These are phyloP conservation scores for Ciconia maguari DNA, from an alignment of 2,113 vertebrate species.

Conservation along the genomic window DNA sequence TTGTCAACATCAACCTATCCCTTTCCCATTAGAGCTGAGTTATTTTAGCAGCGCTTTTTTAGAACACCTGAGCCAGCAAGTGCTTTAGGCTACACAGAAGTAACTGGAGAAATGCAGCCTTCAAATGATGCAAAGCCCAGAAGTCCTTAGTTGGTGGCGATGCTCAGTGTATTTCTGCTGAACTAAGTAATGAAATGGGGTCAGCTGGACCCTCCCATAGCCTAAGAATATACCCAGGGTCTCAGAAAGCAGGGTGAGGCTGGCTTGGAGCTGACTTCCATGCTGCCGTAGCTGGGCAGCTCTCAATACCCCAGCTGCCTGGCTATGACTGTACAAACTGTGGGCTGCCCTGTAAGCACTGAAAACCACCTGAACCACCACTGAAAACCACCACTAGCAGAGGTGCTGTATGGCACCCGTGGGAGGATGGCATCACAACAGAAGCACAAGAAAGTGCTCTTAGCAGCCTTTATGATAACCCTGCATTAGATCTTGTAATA, in stretches of 20 bases:
- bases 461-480: not conserved
- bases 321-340: not conserved
- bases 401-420: not conserved
- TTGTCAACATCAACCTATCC: not conserved
- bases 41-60: not conserved
- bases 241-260: fast-evolving
- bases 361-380: not conserved
- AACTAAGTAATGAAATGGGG: not conserved
- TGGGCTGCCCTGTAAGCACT: not conserved
- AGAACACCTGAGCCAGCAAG: not conserved
- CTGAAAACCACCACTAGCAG: not conserved
- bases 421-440: not conserved
- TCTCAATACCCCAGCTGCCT: not conserved
- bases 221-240: not conserved
- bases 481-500: not conserved
- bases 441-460: not conserved
- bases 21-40: not conserved
- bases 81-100: not conserved
- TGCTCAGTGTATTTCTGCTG: not conserved
- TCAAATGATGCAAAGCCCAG: not conserved
- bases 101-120: not conserved
- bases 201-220: not conserved
- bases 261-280: not conserved
- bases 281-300: not conserved
- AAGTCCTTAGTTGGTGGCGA: not conserved